These are phyloP conservation scores for Malthinus seriepunctatus DNA, from an alignment of 2,888 invertebrate species.

Conservation along the genomic window DNA sequence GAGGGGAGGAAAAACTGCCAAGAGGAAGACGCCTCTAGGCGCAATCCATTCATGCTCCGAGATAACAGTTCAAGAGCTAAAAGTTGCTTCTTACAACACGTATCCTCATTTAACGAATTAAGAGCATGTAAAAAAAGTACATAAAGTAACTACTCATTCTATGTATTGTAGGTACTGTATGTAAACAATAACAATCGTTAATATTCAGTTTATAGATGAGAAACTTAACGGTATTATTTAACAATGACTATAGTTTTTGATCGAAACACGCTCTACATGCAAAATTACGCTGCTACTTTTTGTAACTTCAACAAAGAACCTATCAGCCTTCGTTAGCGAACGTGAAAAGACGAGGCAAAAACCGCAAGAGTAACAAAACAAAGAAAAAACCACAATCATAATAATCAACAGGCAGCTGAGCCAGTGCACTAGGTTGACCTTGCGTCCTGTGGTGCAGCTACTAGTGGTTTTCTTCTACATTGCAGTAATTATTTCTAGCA, in stretches of 20 bases:
- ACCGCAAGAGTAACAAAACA: conserved; percentile 6
- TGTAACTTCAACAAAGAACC: conserved; percentile 1
- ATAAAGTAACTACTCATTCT: no score
- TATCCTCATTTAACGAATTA: conserved; percentile 23
- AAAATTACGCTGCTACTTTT: conserved; percentile 1
- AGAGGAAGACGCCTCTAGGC: conserved; percentile 58
- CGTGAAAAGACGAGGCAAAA: conserved; percentile 1
- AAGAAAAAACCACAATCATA: conserved; percentile 21
- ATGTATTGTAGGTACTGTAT: no score
- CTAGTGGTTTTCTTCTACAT: conserved; percentile 20
- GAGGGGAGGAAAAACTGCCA: conserved; percentile 35
- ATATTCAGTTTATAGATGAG: no score
- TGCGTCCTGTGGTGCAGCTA: conserved; percentile 25
- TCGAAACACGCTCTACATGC: conserved; percentile 1
- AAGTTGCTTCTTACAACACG: conserved; percentile 18
- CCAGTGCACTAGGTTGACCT: conserved; percentile 27
- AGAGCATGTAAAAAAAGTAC: background rate
- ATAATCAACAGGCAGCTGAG: conserved; percentile 24
- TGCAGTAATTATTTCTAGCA: conserved; percentile 28
- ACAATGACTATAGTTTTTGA: conserved; percentile 1
- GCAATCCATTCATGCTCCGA: conserved; percentile 55
- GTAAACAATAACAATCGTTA: no score
- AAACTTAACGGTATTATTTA: background rate
- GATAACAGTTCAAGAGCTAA: conserved; percentile 20
- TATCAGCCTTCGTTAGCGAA: conserved; percentile 3